Base-by-base conservation (phyloP, 2,888 invertebrate genomes). In the Oscheius sp. region DNA sequence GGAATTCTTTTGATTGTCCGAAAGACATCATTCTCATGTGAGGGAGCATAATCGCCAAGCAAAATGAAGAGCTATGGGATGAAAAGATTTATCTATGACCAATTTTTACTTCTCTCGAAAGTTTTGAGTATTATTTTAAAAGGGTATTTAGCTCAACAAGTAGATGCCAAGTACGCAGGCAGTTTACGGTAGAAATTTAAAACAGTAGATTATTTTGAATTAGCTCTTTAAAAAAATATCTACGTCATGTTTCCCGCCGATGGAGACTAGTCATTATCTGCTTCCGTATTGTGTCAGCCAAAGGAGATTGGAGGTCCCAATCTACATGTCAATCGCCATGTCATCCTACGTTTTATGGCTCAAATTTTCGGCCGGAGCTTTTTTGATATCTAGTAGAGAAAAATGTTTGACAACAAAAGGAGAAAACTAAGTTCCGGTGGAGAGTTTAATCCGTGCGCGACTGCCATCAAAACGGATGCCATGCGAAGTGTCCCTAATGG, bases 401-500 rank as follows among this genome's bases (percentile, higher is more conserved):
- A 37, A 55, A 25, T 23, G 20, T 48, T 4, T n/a, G 46, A 25
- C 20, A 23, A 5, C 6, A 33, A 55, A 17, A 33, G 37, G 34
- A 55, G 55, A 55, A 42, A 34, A 23, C 20, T 20, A 15, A n/a
- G 48, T 55, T 55, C 55, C 55, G 55, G 61, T 39, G 61, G 45
- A 31, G 27, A 45, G 45, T 61, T 61, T 42, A 61, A 61, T 61
- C 61, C 45, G 61, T 45, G 45, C 61, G 39, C 55, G 33, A 20
- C 42, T 34, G 61, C 61, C 61, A 61, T 61, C 61, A 61, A 61
- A 61, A 61, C 61, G 61, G 61, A 61, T 61, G 61, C 61, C 61
- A 61, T 45, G 61, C 61, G 61, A 61, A 61, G 61, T 61, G 61
- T 61, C 61, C 61, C 61, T 61, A 61, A 61, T 61, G 61, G 61